Base-by-base conservation (phyloP, 2,113 vertebrate species). In the Misgurnus anguillicaudatus region DNA sequence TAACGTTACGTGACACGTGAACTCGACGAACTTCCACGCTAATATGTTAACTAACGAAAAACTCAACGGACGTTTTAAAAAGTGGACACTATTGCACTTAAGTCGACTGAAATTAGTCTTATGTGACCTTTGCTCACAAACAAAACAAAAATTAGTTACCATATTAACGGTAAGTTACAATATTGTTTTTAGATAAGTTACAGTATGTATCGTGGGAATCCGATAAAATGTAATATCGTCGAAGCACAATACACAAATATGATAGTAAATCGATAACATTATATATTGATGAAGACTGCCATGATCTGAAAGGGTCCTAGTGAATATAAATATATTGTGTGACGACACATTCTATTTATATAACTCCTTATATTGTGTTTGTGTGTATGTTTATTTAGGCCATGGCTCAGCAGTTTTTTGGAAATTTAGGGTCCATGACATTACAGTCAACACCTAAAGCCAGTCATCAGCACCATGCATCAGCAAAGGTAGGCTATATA, bases 361-460 rank as follows among this genome's bases (percentile, higher is more conserved):
- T 45, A 45, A 45, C 24, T 31, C 24, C 24, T 45, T 45, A 45
- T 45, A 45, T 45, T 21, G 13, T 57, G 21, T 45, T 39, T 21
- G 0, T 1, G 0, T 61, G 42, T 38, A n/a, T 24, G 10, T n/a
- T 31, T 17, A 47, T 51, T 53, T 24, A 80, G 84, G 64, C 5
- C 45, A 87, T 87, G 87, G 83, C 78, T 64, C 78, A 83, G 73
- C 83, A 77, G 6, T 82, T 85, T 16, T 75, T 82, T 51, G 82
- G 38, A 71, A 83, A 83, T 48, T 64, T 75, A 31, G 57, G 51
- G 38, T 74, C 84, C 31, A 68, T 73, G 16, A 67, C 10, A 45
- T 60, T 70, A 73, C 86, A 86, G 36, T 85, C 85, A 8, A 86
- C 87, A 36, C 82, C 84, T n/a, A 87, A 85, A 79, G 7, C 65